These are phyloP conservation scores for Echinops telfairi DNA, from an alignment of 2,113 vertebrate genomes.

Conservation along the genomic window DNA sequence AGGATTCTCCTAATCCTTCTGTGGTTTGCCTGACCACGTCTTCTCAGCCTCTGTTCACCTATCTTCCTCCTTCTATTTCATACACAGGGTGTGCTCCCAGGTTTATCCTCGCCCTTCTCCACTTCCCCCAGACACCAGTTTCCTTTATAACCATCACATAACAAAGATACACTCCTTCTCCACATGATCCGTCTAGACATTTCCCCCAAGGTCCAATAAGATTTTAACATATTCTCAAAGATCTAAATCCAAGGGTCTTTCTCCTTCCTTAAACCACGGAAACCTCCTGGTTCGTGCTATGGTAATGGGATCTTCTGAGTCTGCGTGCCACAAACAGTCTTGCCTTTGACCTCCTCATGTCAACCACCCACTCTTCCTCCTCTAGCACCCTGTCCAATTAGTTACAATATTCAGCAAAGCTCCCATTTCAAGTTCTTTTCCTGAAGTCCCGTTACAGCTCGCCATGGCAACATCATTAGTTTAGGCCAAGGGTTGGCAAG, in stretches of 20 bases:
- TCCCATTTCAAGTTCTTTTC: constrained; percentile 26
- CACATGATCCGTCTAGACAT: not conserved
- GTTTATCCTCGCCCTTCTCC: not conserved
- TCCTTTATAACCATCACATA: not conserved
- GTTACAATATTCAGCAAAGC: not conserved
- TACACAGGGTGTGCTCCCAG: not conserved
- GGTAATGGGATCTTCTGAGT: too few species aligned
- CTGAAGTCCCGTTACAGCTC: not conserved
- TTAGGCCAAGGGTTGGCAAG: not conserved
- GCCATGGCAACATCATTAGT: not conserved
- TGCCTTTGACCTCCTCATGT: not conserved
- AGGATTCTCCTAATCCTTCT: not conserved
- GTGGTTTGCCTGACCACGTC: not conserved
- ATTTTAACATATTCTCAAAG: not conserved
- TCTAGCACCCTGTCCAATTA: not conserved
- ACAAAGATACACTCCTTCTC: not conserved
- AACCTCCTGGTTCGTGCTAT: not conserved
- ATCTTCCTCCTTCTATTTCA: not conserved
- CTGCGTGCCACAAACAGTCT: not conserved
- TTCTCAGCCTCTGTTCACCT: not conserved
- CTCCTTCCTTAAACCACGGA: not conserved
- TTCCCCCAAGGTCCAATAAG: not conserved
- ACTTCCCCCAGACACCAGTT: not conserved
- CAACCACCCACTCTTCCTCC: not conserved
- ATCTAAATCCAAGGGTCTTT: not conserved